These are phyloP conservation scores for Neodiprion fabricii DNA, from an alignment of 1,140 invertebrate species.

Conservation along the genomic window DNA sequence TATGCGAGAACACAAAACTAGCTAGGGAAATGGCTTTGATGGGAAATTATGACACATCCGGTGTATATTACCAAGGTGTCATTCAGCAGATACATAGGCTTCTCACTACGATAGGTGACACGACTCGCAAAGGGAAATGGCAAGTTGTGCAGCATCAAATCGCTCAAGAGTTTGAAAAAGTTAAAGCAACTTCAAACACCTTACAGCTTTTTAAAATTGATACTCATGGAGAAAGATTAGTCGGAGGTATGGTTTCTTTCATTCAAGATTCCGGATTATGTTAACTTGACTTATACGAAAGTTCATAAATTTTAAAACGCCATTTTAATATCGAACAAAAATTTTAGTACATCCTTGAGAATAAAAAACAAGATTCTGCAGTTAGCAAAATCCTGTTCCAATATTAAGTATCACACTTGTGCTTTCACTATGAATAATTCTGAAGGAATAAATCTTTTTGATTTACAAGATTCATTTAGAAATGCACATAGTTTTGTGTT, in stretches of 20 bases:
- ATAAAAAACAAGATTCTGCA: too few relatives aligned
- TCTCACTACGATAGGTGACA: constrained; percentile 80
- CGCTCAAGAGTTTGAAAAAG: constrained; percentile 86
- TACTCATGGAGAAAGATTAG: constrained; percentile 60
- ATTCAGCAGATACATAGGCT: constrained; percentile 89
- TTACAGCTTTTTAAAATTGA: constrained; percentile 71
- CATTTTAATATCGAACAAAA: too few relatives aligned
- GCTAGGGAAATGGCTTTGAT: constrained; percentile 93
- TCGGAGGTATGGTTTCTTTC: constrained; percentile 42
- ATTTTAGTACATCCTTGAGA: too few relatives aligned
- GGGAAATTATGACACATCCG: constrained; percentile 94
- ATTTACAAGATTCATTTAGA: too few relatives aligned
- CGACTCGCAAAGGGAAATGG: constrained; percentile 86
- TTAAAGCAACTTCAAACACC: constrained; percentile 81
- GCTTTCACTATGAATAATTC: too few relatives aligned
- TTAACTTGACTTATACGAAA: too few relatives aligned
- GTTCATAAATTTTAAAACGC: too few relatives aligned
- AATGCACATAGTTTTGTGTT: too few relatives aligned
- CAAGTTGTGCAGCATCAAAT: constrained; percentile 91
- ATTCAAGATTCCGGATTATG: not conserved
- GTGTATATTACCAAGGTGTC: constrained; percentile 94
- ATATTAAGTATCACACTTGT: too few relatives aligned
- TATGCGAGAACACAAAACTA: constrained; percentile 90
- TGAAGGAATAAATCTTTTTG: too few relatives aligned
- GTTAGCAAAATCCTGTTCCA: too few relatives aligned